These are phyloP conservation scores for Lithobates pipiens DNA, from an alignment of 2,797 vertebrate genomes.

Conservation along the genomic window DNA sequence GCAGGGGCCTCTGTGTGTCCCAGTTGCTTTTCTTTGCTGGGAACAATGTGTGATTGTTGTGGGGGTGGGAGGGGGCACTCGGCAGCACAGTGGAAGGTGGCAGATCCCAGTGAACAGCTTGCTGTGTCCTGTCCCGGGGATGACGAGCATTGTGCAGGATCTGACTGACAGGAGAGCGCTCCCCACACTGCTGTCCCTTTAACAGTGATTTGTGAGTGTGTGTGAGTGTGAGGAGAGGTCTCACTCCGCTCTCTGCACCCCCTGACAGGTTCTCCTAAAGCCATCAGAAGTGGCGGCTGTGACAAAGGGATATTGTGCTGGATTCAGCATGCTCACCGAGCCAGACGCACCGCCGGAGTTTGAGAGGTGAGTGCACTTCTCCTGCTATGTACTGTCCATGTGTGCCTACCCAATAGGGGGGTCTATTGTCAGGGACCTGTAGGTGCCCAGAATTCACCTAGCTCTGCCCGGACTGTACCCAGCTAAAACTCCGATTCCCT, in stretches of 20 bases:
- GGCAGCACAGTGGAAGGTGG: constrained; percentile 12
- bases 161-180: constrained; percentile 31
- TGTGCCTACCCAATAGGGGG: background rate
- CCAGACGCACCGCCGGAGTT: constrained; percentile 98
- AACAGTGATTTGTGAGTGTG: constrained; percentile 82
- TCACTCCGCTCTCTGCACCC: constrained; percentile 91
- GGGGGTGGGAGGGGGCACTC: constrained; percentile 30
- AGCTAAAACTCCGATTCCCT: background rate
- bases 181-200: constrained; percentile 85
- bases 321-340: constrained; percentile 98
- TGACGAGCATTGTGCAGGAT: constrained; percentile 35
- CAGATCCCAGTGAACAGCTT: constrained; percentile 8
- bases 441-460: background rate
- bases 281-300: constrained; percentile 87
- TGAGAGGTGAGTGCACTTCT: constrained; percentile 88
- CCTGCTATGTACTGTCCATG: background rate
- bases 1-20: constrained; percentile 29
- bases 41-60: constrained; percentile 50
- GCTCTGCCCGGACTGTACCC: background rate
- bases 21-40: constrained; percentile 23
- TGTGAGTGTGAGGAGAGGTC: constrained; percentile 77
- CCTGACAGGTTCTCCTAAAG: constrained; percentile 90
- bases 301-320: constrained; percentile 84
- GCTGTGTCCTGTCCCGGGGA: constrained; percentile 30
- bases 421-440: background rate